Percentiles rank a stretch among this genome's conserved stretches.
Conservation (phyloP, 2,797 vertebrate genomes). For the Trachurus trachurus region DNA sequence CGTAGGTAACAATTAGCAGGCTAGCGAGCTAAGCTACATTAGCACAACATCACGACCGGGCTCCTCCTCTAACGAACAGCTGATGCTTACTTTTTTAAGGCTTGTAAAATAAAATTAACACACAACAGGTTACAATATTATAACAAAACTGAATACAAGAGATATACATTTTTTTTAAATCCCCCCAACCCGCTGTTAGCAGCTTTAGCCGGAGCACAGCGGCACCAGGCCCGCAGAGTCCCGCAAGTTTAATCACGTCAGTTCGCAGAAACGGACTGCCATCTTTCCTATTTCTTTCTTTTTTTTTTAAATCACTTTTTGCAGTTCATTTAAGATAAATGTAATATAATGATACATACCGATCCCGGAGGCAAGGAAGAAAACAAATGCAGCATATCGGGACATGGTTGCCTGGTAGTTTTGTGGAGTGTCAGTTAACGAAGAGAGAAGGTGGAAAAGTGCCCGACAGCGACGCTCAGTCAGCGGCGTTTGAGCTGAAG, state of each 20-base stretch:
- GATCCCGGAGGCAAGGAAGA: constrained; percentile 63
- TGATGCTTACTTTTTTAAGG: not conserved
- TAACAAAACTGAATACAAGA: accelerated
- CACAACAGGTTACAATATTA: accelerated
- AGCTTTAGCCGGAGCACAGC: not conserved
- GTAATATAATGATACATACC: constrained; percentile 71
- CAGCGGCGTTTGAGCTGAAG: constrained; percentile 26
- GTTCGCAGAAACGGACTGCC: constrained; percentile 22
- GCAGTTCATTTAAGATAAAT: accelerated
- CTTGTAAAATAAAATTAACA: not conserved
- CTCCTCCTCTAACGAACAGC: not conserved
- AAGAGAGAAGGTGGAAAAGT: constrained; percentile 6
- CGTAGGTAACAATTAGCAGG: constrained; percentile 77
- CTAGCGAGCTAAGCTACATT: constrained; percentile 45
- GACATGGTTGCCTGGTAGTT: constrained; percentile 66
- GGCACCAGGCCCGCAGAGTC: constrained; percentile 47
- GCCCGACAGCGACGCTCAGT: constrained; percentile 24
- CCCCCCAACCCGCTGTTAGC: accelerated
- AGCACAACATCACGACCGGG: constrained; percentile 51
- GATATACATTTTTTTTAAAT: accelerated
- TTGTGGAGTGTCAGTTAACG: constrained; percentile 20
- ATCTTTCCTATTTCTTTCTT: not conserved
- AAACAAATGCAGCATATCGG: constrained; percentile 53
- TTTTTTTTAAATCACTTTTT: not conserved
- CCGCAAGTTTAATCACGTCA: constrained; percentile 66